phyloP scores from a whole-genome alignment of 2,797 vertebrate species.

The Oreochromis grahami region DNA sequence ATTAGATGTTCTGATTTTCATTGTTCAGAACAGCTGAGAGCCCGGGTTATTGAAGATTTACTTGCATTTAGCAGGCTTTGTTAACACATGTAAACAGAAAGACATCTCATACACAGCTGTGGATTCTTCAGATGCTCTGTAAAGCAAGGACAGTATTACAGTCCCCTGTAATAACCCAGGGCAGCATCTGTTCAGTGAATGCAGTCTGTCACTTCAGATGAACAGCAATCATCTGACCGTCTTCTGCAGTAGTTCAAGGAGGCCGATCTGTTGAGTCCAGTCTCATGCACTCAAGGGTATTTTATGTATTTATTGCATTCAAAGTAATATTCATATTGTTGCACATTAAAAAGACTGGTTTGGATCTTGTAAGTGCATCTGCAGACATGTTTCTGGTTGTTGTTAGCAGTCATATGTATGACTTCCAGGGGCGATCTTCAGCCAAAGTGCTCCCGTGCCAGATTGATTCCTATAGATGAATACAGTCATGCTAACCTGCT shows the following conservation, averaged over 20 bases:
- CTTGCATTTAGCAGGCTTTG: neutral
- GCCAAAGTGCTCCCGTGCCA: neutral
- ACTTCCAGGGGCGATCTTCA: neutral
- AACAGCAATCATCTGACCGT: neutral
- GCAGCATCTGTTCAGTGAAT: constrained; percentile 9
- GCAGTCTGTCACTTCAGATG: neutral
- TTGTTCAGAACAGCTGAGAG: neutral
- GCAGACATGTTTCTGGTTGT: neutral
- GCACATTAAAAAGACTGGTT: neutral
- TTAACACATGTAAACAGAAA: neutral
- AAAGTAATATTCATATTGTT: neutral
- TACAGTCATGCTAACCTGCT: neutral
- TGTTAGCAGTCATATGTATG: neutral
- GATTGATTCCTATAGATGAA: neutral
- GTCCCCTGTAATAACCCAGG: neutral
- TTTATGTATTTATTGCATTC: neutral
- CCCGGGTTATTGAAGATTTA: neutral
- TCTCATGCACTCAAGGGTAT: neutral
- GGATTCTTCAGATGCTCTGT: neutral
- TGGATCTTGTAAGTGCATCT: neutral
- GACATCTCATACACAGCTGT: neutral
- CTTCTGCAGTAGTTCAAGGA: neutral
- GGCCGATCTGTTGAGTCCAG: neutral
- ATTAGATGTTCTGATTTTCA: neutral
- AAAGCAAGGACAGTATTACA: neutral